Base-by-base conservation (phyloP, 2,113 vertebrate species). In the Colossoma macropomum region DNA sequence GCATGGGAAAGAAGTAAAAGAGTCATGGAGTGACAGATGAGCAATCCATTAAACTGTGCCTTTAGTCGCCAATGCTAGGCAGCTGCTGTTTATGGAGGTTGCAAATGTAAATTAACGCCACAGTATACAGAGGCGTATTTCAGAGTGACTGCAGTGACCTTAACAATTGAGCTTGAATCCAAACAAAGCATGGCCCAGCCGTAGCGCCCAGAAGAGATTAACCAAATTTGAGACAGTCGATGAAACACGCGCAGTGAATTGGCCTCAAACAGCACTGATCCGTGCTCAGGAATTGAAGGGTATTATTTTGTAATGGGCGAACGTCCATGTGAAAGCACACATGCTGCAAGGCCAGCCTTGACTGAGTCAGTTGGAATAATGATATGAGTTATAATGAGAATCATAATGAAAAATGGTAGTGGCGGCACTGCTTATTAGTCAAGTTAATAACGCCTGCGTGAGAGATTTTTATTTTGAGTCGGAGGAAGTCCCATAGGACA, bases 371-470 rank as follows among this genome's bases (percentile, higher is more conserved):
- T 34, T 7, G 21, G 69, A 70, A 56, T 83, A 66, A 83, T 34
- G 32, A 63, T 73, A 56, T 59, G 30, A 71, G 75, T 63, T 81
- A 77, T 77, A 87, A 84, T 70, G 73, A 84, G 82, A 63, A 63
- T 60, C 60, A 48, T 84, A 87, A 89, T 85, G 80, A 89, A 77
- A 82, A 88, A 87, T 74, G 85, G 86, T 85, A 86, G 76, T 83
- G 85, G 86, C 52, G 19, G 7, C 70, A 41, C 75, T 48, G 72
- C 16, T 23, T 84, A 90, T 89, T 81, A 84, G 71, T 84, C 62
- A 63, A 71, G 80, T 84, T 83, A 87, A 80, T 86, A 84, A 87
- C 59, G 77, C 85, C 52, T n/a, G 30, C 87, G 78, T 41, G 66
- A 82, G n/a, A 80, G 71, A 79, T 54, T 85, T 89, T 87, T 90